These are phyloP conservation scores for Eupithecia insigniata DNA, from an alignment of 2,888 invertebrate species.

Conservation along the genomic window DNA sequence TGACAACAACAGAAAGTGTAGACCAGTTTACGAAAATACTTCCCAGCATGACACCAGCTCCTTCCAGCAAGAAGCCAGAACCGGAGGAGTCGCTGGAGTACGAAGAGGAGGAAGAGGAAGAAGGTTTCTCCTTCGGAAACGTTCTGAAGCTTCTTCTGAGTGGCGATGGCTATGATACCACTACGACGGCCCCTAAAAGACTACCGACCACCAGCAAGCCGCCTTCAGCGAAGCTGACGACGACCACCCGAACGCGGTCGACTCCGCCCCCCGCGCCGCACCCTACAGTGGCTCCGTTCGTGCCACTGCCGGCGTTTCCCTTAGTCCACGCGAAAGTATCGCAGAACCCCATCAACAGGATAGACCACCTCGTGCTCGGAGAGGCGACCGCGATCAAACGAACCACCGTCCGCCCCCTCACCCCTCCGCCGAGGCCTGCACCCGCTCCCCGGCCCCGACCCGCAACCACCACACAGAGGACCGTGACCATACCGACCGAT, in stretches of 20 bases:
- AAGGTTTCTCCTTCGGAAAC: constrained; percentile 85
- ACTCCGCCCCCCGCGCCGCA: constrained; percentile 38
- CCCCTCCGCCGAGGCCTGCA: constrained; percentile 46
- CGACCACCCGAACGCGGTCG: constrained; percentile 44
- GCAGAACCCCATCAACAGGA: constrained; percentile 66
- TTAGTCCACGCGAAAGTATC: constrained; percentile 59
- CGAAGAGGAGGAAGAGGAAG: constrained; percentile 74
- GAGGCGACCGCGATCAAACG: constrained; percentile 73
- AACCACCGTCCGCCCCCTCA: constrained; percentile 56
- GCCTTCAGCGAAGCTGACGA: constrained; percentile 38
- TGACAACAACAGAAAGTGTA: constrained; percentile 24
- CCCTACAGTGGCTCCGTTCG: constrained; percentile 56
- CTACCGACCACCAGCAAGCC: constrained; percentile 37
- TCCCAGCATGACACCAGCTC: constrained; percentile 43
- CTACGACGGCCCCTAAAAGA: constrained; percentile 50
- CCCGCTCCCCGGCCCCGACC: not conserved
- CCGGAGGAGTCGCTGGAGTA: constrained; percentile 61
- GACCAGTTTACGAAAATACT: constrained; percentile 20
- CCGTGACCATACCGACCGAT: not conserved
- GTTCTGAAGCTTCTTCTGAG: constrained; percentile 86
- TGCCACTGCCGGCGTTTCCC: constrained; percentile 61
- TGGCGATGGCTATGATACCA: constrained; percentile 74
- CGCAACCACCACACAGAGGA: not conserved
- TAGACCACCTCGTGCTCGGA: constrained; percentile 76
- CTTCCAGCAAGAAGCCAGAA: constrained; percentile 43